Evolutionary conservation across 1,140 invertebrate genomes (phyloP).

Genomic region (Zophobas atratus): DNA sequence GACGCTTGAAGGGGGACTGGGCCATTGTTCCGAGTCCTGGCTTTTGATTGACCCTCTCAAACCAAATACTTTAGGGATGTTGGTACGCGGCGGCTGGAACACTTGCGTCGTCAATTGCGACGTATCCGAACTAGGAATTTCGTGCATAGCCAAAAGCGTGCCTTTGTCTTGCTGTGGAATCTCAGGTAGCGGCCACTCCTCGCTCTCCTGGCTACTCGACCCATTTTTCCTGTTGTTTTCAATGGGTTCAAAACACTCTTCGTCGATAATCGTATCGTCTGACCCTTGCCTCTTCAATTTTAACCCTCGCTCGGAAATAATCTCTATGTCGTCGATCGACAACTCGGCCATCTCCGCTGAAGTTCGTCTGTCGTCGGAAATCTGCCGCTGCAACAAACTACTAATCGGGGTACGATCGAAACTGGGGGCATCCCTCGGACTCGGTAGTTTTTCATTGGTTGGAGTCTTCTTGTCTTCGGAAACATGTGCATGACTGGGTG

Average conservation of each 20-base stretch:
- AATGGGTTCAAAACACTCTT: constrained; percentile 63
- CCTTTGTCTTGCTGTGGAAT: constrained; percentile 69
- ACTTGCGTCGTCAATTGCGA: constrained; percentile 67
- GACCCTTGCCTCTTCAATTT: constrained; percentile 65
- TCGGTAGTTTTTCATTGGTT: constrained; percentile 55
- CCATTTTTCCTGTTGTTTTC: constrained; percentile 59
- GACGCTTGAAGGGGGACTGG: constrained; percentile 82
- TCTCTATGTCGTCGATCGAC: constrained; percentile 78
- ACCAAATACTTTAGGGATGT: constrained; percentile 66
- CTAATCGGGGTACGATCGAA: constrained; percentile 60
- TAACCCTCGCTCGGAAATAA: constrained; percentile 66
- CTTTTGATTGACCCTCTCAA: constrained; percentile 66
- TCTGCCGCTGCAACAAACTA: constrained; percentile 67
- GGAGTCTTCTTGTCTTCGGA: constrained; percentile 68
- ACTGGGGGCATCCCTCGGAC: constrained; percentile 46
- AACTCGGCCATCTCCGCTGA: constrained; percentile 87
- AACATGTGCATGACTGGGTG: constrained; percentile 78
- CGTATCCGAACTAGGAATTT: constrained; percentile 65
- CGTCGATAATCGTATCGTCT: constrained; percentile 68
- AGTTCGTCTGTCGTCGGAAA: constrained; percentile 84
- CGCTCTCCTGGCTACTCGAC: constrained; percentile 77
- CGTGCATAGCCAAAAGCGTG: constrained; percentile 64
- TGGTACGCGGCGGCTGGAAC: constrained; percentile 63
- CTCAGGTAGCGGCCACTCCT: constrained; percentile 80
- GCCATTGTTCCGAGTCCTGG: constrained; percentile 82